Percentiles rank a stretch among this genome's conserved stretches.
phyloP scores from a whole-genome alignment of 2,797 vertebrate genomes.

The Limosa lapponica region DNA sequence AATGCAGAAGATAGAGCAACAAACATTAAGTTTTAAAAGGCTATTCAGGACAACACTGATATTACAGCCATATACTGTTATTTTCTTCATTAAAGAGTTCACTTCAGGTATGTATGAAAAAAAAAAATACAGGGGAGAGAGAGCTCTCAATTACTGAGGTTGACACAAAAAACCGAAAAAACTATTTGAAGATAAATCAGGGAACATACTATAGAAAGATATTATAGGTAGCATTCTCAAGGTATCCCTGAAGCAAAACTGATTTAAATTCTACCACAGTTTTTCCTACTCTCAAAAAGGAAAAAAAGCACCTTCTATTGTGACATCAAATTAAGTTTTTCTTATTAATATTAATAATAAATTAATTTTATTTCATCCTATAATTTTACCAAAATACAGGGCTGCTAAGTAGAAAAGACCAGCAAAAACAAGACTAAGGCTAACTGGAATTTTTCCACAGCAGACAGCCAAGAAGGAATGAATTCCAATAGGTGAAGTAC shows the following conservation, averaged over 20 bases:
- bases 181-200: neutral
- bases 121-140: neutral
- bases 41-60: neutral
- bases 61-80: neutral
- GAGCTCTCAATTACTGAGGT: neutral
- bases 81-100: neutral
- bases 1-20: neutral
- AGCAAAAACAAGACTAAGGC: neutral
- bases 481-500: neutral
- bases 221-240: neutral
- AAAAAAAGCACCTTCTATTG: neutral
- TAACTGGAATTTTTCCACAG: neutral
- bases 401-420: neutral
- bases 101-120: neutral
- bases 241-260: neutral
- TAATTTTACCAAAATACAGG: neutral
- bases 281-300: neutral
- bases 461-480: neutral
- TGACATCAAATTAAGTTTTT: neutral
- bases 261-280: neutral
- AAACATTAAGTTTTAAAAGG: neutral
- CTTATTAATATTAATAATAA: neutral
- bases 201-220: neutral
- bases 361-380: neutral
- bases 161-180: neutral